These are phyloP conservation scores for Cacatua alba DNA, from an alignment of 2,113 vertebrate genomes.

Conservation along the genomic window DNA sequence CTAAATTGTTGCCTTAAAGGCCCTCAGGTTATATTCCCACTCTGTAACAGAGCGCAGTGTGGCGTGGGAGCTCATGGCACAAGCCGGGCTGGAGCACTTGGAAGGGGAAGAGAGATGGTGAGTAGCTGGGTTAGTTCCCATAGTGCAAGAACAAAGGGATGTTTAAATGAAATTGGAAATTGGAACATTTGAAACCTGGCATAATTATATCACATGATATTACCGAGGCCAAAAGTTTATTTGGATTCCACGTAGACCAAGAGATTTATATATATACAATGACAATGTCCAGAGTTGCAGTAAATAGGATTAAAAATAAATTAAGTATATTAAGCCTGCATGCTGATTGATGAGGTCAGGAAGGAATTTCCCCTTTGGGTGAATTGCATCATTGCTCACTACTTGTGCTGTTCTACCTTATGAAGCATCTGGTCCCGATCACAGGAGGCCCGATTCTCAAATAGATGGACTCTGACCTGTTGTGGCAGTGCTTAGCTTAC, in stretches of 20 bases:
- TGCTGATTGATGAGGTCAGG: constrained; percentile 48
- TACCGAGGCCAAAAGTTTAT: constrained; percentile 37
- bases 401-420: constrained; percentile 1
- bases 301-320: constrained; percentile 65
- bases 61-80: neutral
- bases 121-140: neutral
- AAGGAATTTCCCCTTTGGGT: constrained; percentile 56
- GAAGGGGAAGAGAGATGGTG: neutral
- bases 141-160: neutral
- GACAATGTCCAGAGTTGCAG: constrained; percentile 38
- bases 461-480: neutral
- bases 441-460: constrained; percentile 15
- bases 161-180: constrained; percentile 32
- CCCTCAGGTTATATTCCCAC: neutral
- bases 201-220: neutral
- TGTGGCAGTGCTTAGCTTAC: neutral
- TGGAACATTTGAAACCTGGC: neutral
- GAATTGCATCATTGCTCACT: constrained; percentile 24
- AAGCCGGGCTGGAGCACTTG: neutral
- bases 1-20: neutral
- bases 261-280: neutral
- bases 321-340: constrained; percentile 59
- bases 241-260: constrained; percentile 17
- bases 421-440: constrained; percentile 20
- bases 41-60: neutral